Base-by-base conservation (phyloP, 2,888 invertebrate species). In the Blastobasis lacticolella region DNA sequence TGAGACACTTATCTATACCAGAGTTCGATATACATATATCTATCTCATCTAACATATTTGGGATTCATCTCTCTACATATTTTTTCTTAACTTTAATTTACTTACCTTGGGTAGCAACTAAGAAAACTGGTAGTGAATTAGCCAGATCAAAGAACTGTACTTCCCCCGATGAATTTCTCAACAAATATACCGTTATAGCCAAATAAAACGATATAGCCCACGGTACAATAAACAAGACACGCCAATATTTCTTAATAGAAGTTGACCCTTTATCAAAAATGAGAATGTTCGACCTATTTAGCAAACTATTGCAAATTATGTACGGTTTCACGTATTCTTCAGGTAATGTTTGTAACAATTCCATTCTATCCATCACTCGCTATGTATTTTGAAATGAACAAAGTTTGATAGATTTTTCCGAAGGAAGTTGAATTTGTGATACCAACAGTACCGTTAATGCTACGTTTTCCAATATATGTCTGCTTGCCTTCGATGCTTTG, bases 21-120 rank as follows among this genome's bases (percentile, higher is more conserved):
- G 23, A 23, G 23, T 23, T 3, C 23, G 23, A 23, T 23, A 23
- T 23, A 23, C 23, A 23, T 23, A 23, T 23, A 23, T 23, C 23
- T 23, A 23, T 23, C 23, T 23, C 23, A 2, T 2, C 23, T 23
- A 2, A 23, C 23, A 23, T 23, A 23, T 3, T 23, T 23, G 1
- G 23, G 23, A 23, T 23, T 23, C 23, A 23, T 23, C 23, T 23
- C 23, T 23, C 23, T 23, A 23, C 23, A 23, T 23, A 23, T 1
- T 23, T 23, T 23, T 23, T 23, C 23, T 23, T 23, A 23, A 23
- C 23, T 7, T 41, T 7, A 38, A 43, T 6, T 9, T 45, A 57
- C 62, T 52, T 56, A 72, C 72, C 51, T 59, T 73, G 73, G 4
- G 58, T 55, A 47, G 55, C 51, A 23, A 71, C 56, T 0, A 64